Evolutionary conservation across 2,797 vertebrate genomes (phyloP), one percentile per base, ranked within the genome.

Genomic region (Balearica regulorum): DNA sequence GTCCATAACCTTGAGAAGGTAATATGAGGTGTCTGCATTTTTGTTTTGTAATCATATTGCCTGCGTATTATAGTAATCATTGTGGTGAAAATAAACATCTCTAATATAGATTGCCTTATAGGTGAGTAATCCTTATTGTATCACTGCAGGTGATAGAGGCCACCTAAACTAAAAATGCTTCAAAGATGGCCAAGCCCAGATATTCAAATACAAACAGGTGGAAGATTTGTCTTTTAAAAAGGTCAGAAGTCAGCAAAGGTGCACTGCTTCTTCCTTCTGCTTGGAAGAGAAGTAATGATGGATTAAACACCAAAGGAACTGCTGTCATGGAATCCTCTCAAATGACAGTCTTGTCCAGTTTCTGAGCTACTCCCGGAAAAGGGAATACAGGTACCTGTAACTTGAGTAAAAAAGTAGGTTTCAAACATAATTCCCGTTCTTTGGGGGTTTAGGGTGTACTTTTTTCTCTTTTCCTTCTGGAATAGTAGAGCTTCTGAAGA

Each of bases 1-100:
- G 87, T 96, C 75, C 53, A 88, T 97, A 97, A 95, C 71, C 64
- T 97, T 93, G 96, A 8, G 18, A 29, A 97, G 83, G 49, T 88
- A 94, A 83, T 96, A 90, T 49, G 37, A 97, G 66, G 44, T 92
- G 54, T 94, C 95, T 87, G 55, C 79, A 96, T 64, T 90, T 93
- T 90, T 96, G 89, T 92, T 97, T 89, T 58, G 15, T 96, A 95
- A 86, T 97, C 85, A 55, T 90, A 86, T 89, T 96, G 46, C 37
- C 85, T 87, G 33, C 71, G 83, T 90, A 90, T 89, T 78, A 72
- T 53, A 93, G 82, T 85, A 96, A 58, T 66, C 35, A 58, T 25
- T 76, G 17, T 72, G 37, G 28, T 55, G 28, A 66, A 85, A 79
- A 55, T 75, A 83, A 93, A 57, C 10, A 72, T 26, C 37, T 83